phyloP scores from a whole-genome alignment of 2,888 invertebrate genomes.

The Eilema griseolum region DNA sequence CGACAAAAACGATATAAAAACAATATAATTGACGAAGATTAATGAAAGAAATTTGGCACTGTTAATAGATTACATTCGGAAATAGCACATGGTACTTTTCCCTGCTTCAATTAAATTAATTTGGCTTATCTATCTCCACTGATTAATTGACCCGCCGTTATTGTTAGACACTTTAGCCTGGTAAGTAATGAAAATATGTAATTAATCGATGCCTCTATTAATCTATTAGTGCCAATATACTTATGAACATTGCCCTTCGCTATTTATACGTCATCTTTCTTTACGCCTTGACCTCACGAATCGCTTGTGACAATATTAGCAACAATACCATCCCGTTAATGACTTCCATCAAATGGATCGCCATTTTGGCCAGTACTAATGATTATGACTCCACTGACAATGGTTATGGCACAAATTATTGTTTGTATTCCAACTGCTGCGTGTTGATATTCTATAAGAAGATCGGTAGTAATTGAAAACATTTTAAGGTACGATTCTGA shows the following conservation, averaged over 20 bases:
- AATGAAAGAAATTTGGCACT: no score
- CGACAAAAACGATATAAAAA: no score
- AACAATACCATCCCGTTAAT: constrained; percentile 20
- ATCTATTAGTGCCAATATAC: constrained; percentile 2
- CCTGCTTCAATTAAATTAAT: neutral
- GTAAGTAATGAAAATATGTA: constrained; percentile 9
- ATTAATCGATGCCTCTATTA: neutral
- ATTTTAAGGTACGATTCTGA: neutral
- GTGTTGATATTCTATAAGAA: constrained; percentile 11
- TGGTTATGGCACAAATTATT: constrained; percentile 26
- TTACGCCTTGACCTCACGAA: constrained; percentile 6
- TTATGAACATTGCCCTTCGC: neutral
- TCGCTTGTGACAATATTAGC: constrained; percentile 16
- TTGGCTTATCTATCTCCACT: neutral
- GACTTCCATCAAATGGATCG: constrained; percentile 25
- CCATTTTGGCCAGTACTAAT: constrained; percentile 28
- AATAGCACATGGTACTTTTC: neutral
- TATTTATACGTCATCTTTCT: constrained; percentile 5
- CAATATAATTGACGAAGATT: no score
- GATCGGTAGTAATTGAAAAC: neutral
- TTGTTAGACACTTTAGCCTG: neutral
- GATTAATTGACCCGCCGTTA: neutral
- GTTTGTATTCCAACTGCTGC: constrained; percentile 23
- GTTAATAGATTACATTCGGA: no score
- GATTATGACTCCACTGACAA: constrained; percentile 29